These are phyloP conservation scores for Lepidocolaptes lacrymiger DNA, from an alignment of 2,797 vertebrate species.

Conservation along the genomic window DNA sequence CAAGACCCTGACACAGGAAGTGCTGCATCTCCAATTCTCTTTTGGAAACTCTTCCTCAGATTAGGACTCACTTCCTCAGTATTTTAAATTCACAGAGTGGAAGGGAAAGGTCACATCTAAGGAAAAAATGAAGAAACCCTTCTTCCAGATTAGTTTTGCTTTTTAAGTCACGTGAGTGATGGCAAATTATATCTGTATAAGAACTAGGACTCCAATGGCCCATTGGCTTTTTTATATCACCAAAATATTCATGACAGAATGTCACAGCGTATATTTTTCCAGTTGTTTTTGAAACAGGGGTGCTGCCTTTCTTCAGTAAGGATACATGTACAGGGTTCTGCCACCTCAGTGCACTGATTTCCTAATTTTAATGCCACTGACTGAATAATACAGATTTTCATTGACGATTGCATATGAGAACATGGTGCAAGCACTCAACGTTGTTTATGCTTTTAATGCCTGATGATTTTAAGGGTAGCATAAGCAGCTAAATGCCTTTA, in stretches of 20 bases:
- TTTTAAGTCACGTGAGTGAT: neutral
- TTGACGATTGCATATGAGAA: neutral
- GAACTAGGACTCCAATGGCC: neutral
- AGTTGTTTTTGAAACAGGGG: neutral
- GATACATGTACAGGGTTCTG: neutral
- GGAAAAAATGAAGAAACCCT: neutral
- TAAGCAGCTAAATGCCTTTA: neutral
- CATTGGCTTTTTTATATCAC: neutral
- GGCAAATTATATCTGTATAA: neutral
- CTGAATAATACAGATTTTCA: neutral
- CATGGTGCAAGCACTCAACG: neutral
- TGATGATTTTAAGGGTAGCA: neutral
- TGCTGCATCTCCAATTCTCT: slow-evolving; percentile 16
- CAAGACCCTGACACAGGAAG: neutral
- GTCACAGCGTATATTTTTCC: neutral
- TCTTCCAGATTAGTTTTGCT: neutral
- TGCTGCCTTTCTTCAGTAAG: neutral
- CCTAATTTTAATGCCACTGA: neutral
- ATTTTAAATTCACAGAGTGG: neutral
- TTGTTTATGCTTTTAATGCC: neutral
- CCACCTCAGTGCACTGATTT: neutral
- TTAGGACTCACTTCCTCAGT: neutral
- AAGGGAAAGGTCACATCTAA: neutral
- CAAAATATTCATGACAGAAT: neutral
- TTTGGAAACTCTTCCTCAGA: slow-evolving; percentile 19